Evolutionary conservation across 2,797 vertebrate species (phyloP), one percentile per base, ranked within the genome.

Genomic region (Spondyliosoma cantharus): DNA sequence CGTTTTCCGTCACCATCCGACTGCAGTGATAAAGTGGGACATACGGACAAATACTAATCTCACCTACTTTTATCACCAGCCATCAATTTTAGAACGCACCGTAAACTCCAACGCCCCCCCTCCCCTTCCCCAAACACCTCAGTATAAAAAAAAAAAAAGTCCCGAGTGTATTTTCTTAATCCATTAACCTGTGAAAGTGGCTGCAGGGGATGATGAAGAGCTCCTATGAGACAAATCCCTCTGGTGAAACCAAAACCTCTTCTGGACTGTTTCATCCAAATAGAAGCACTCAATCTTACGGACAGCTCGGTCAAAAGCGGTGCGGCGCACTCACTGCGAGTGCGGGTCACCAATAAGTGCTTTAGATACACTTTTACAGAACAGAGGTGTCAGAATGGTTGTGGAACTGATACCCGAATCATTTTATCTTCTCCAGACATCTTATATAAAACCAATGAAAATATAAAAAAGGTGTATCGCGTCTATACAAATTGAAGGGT

Each of bases 121-220:
- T 29, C 29, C 32, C 32, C 32, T n/a, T n/a, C n/a, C 32, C 0
- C 32, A 8, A 20, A 49, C 62, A 83, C 19, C 46, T 70, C 50
- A 13, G 61, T 56, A 56, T 78, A 37, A 37, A 37, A 8, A 37
- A 37, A 37, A 37, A 27, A 54, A 82, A 65, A 63, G 64, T 53
- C 67, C 67, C 37, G 19, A 56, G 73, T 69, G 69, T 76, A 60
- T 86, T 80, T 77, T 82, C 58, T 80, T 80, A 78, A 88, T 78
- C 85, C 66, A 74, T 89, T 81, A 85, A 90, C 81, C 71, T 84
- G 80, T 78, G 65, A 84, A 86, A 84, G 77, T 81, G 46, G 62
- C 63, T 80, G 70, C 27, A 62, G 58, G 52, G 48, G 27, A 77
- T 81, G 80, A 88, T 85, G 56, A 82, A 90, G 62, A 81, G 74